Conservation (phyloP, 2,888 invertebrate genomes). For the Agrotis clavis region DNA sequence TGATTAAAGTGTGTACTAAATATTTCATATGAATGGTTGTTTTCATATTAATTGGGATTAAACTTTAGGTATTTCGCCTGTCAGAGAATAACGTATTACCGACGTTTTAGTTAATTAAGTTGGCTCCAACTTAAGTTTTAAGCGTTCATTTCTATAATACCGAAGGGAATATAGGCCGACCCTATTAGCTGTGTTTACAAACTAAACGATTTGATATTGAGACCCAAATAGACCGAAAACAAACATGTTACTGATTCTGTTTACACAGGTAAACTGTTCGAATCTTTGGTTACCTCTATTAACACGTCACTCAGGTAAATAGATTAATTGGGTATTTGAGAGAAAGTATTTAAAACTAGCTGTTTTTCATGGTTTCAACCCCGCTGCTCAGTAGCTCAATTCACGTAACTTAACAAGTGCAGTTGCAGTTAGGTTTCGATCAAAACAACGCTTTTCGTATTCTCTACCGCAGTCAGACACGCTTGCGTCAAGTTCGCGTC, state of each 20-base stretch:
- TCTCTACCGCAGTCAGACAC: no score
- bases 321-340: not conserved
- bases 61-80: constrained; percentile 37
- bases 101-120: constrained; percentile 56
- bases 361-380: no score
- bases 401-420: no score
- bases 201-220: constrained; percentile 53
- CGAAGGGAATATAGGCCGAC: constrained; percentile 41
- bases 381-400: no score
- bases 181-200: constrained; percentile 49
- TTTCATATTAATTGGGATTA: constrained; percentile 55
- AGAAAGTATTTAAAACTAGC: not conserved
- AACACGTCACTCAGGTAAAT: constrained; percentile 12
- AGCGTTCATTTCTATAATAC: constrained; percentile 51
- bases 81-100: constrained; percentile 38
- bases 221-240: constrained; percentile 40
- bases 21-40: constrained; percentile 28
- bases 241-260: constrained; percentile 56
- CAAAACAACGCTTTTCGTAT: no score
- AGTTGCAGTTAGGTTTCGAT: no score
- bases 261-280: constrained; percentile 35
- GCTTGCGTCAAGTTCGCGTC: no score
- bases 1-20: constrained; percentile 38
- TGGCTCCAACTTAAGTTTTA: constrained; percentile 54
- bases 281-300: constrained; percentile 36